Evolutionary conservation across 2,113 vertebrate genomes (phyloP).

Genomic region (Beaufortia kweichowensis): DNA sequence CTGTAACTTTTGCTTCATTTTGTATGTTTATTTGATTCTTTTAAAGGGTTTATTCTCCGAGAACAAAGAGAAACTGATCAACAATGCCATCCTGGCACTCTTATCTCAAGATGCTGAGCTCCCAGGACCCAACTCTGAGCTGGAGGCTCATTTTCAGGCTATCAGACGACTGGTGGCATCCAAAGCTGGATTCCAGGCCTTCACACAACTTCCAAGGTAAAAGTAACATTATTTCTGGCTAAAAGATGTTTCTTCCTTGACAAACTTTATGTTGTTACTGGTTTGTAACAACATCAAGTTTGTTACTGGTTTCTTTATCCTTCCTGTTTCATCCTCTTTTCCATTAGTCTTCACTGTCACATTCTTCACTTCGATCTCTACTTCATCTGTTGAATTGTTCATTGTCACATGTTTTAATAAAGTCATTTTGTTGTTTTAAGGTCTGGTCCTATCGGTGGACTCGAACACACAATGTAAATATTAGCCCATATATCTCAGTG

Average conservation of each 20-base stretch:
- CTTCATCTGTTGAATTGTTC: neutral
- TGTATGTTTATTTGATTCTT: neutral
- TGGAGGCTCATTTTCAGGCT: slow-evolving; percentile 98
- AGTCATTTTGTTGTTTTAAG: slow-evolving; percentile 73
- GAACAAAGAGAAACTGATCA: slow-evolving; percentile 99
- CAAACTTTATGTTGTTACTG: too few species aligned
- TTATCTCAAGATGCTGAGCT: slow-evolving; percentile 89
- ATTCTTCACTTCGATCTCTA: neutral
- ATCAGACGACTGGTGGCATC: slow-evolving; percentile 93
- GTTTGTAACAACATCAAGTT: too few species aligned
- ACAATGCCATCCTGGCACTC: slow-evolving; percentile 93
- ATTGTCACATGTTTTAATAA: slow-evolving; percentile 47
- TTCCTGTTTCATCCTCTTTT: neutral
- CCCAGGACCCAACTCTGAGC: slow-evolving; percentile 84
- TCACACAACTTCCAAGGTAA: slow-evolving; percentile 97
- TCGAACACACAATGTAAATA: slow-evolving; percentile 76
- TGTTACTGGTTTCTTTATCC: too few species aligned
- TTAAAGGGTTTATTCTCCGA: slow-evolving; percentile 94
- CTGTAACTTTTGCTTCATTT: neutral
- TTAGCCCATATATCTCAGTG: slow-evolving; percentile 74
- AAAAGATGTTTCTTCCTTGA: too few species aligned
- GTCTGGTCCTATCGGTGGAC: slow-evolving; percentile 76
- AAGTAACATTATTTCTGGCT: neutral
- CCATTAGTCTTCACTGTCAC: neutral
- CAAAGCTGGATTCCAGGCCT: slow-evolving; percentile 97